Conservation (phyloP, 2,888 invertebrate species). For the Dicycla oo region DNA sequence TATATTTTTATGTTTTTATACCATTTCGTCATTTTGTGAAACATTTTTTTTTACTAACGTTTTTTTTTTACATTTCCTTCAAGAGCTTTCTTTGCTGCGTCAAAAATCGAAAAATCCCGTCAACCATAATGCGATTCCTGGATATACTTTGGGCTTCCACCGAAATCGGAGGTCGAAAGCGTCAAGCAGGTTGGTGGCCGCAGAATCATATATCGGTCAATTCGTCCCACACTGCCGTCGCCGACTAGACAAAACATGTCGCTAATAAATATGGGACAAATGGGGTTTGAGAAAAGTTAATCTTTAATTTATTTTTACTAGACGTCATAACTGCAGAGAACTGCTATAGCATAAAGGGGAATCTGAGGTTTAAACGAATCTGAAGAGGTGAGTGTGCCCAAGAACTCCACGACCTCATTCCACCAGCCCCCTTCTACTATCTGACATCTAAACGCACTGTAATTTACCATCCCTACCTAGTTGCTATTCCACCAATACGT, state of each 20-base stretch:
- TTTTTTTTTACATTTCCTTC: background rate
- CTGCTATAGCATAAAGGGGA: background rate
- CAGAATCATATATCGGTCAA: conserved; percentile 22
- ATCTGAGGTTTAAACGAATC: background rate
- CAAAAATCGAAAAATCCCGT: background rate
- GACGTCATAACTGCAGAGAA: background rate
- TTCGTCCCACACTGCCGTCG: conserved; percentile 10
- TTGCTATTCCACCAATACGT: too few relatives aligned
- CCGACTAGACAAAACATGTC: conserved; percentile 25
- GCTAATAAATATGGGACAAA: conserved; percentile 9
- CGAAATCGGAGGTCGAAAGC: background rate
- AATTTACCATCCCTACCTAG: too few relatives aligned
- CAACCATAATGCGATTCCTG: background rate
- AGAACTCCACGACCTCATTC: too few relatives aligned
- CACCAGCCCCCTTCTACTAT: too few relatives aligned
- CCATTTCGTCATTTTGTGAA: background rate
- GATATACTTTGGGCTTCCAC: background rate
- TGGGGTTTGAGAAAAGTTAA: background rate
- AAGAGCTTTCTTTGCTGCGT: background rate
- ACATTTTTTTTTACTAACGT: too few relatives aligned
- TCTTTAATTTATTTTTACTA: background rate
- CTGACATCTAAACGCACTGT: too few relatives aligned
- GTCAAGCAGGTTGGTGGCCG: conserved; percentile 8
- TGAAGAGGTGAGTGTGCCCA: too few relatives aligned
- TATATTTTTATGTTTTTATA: background rate